Evolutionary conservation across 2,113 vertebrate genomes (phyloP), one percentile per base, ranked within the genome.

Genomic region (Oenanthe oenanthe): DNA sequence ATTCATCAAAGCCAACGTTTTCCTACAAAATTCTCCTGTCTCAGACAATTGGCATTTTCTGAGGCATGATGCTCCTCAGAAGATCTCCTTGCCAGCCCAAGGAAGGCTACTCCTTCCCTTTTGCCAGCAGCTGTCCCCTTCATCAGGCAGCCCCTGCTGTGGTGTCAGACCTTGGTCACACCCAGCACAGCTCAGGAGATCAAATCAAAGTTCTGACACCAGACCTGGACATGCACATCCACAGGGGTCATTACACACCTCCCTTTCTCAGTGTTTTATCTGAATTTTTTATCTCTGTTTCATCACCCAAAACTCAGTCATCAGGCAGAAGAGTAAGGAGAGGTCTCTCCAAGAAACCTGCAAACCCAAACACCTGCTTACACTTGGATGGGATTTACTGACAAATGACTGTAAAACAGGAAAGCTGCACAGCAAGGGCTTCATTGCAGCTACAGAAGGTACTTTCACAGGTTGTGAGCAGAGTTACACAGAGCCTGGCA

Each of bases 1-100:
- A 94, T 94, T 95, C 74, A 95, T 94, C 95, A 95, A 93, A 95
- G 56, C 72, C 72, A 94, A 88, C 65, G 4, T 71, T 95, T 92
- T 74, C 82, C 88, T 79, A 86, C 7, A 2, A 77, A 96, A 77
- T 70, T 34, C 18, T 80, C 92, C 84, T 32, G 20, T 68, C 47
- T 92, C 91, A 84, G 87, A 91, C 87, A 91, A 70, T 6, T 91
- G 79, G 79, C 88, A 92, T 88, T 95, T 96, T 91, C 77, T 62
- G 51, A 89, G 74, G 66, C 73, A 89, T 0, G 0, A 36, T 17
- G 50, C 38, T 89, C 42, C 74, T 38, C 2, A 0, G 29, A 32
- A 47, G 32, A 89, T 47, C 54, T 93, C 70, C 53, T 31, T 45
- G 19, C 29, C 62, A 82, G 42, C 38, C 12, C 40, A 13, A 87